These are phyloP conservation scores for Neuroscelio doddi DNA, from an alignment of 2,888 invertebrate species.

Conservation along the genomic window DNA sequence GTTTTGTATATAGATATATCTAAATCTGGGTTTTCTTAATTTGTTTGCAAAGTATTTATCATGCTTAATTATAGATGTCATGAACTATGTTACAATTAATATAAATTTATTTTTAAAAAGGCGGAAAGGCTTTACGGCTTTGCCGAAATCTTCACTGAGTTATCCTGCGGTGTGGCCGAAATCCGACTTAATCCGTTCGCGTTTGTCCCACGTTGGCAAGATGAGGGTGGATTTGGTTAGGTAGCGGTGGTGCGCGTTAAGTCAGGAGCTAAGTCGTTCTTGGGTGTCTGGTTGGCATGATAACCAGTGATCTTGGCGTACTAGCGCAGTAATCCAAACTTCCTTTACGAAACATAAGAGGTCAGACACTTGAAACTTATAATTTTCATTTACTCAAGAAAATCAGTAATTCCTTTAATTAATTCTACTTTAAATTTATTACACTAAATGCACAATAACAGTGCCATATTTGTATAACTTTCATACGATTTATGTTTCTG, in stretches of 20 bases:
- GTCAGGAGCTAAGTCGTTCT: constrained; percentile 49
- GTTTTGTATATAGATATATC: too few relatives aligned
- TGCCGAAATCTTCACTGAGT: constrained; percentile 32
- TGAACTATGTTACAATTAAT: background rate
- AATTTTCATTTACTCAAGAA: too few relatives aligned
- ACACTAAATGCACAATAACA: too few relatives aligned
- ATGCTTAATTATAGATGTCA: too few relatives aligned
- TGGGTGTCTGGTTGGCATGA: constrained; percentile 51
- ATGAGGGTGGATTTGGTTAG: constrained; percentile 5
- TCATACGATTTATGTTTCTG: too few relatives aligned
- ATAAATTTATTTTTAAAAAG: background rate
- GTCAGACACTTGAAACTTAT: background rate
- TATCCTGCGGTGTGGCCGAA: constrained; percentile 30
- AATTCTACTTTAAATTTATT: too few relatives aligned
- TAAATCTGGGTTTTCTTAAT: too few relatives aligned
- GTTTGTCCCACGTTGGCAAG: constrained; percentile 23
- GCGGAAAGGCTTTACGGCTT: background rate
- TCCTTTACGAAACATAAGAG: background rate
- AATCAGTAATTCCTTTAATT: too few relatives aligned
- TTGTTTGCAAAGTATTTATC: too few relatives aligned
- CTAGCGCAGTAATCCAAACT: constrained; percentile 11
- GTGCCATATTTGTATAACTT: too few relatives aligned
- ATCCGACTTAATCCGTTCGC: constrained; percentile 37
- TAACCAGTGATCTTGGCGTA: constrained; percentile 44
- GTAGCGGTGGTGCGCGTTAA: constrained; percentile 14